Base-by-base conservation (phyloP, 2,797 vertebrate species). In the Geotrypetes seraphini region DNA sequence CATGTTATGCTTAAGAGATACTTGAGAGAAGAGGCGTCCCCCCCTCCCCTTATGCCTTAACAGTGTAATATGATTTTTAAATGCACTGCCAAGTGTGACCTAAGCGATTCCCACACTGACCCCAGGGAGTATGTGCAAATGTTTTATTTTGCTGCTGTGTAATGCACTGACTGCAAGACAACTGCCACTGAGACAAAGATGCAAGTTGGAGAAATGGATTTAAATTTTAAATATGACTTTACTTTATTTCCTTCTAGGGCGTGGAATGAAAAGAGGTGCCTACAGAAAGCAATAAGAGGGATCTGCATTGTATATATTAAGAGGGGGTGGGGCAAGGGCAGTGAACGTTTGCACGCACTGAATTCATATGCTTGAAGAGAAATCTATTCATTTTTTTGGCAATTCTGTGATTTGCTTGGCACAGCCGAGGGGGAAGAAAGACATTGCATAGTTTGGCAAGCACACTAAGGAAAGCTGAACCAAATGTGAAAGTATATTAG, bases 271-370 rank as follows among this genome's bases (percentile, higher is more conserved):
- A 3, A 69, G 39, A 33, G 45, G 21, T n/a, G 25, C 60, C 25
- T 56, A 16, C 23, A 69, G 45, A 40, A 71, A 54, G 57, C 66
- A 40, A 66, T 69, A 59, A 62, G 12, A 28, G 18, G 19, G 33
- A 46, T 36, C 36, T 40, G 37, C 6, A 49, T 25, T 25, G 36
- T 24, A 18, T 28, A 26, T 47, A 34, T 19, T 8, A 7, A n/a
- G n/a, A n/a, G n/a, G n/a, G n/a, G n/a, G n/a, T n/a, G n/a, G n/a
- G n/a, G n/a, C n/a, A n/a, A n/a, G n/a, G n/a, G n/a, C n/a, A n/a
- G n/a, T 1, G 0, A n/a, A 40, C 12, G 5, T 17, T 47, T 52
- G 33, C 33, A 26, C 16, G 18, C 22, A 33, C 32, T 26, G 12
- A n/a, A 10, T 8, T 39, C 29, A 39, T 30, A 38, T 43, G 33